These are phyloP conservation scores for Tachystola acroxantha DNA, from an alignment of 2,888 invertebrate species.

Conservation along the genomic window DNA sequence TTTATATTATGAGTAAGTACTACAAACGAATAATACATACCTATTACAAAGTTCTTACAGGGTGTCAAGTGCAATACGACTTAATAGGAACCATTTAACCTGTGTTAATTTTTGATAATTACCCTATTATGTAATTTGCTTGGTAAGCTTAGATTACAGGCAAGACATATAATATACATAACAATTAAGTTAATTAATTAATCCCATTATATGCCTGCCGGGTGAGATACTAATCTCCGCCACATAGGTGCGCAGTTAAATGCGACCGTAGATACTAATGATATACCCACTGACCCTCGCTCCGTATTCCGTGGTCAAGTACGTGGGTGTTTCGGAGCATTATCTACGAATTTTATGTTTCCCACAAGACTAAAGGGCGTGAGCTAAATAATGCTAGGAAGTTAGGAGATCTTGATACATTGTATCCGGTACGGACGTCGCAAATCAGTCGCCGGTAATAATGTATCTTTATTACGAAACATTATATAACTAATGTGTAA, in stretches of 20 bases:
- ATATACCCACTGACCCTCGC: background rate
- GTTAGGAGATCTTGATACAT: constrained; percentile 1
- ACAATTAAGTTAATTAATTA: background rate
- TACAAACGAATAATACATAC: no score
- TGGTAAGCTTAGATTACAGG: no score
- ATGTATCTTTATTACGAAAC: no score
- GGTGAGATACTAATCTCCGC: background rate
- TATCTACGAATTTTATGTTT: constrained; percentile 8
- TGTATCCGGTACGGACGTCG: background rate
- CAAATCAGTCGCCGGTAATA: no score
- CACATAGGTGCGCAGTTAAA: background rate
- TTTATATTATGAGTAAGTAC: no score
- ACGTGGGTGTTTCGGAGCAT: constrained; percentile 11
- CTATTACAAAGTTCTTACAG: no score
- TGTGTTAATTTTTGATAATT: no score
- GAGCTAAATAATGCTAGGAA: constrained; percentile 12
- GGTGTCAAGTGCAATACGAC: no score
- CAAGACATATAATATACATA: no score
- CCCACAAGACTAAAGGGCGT: constrained; percentile 10
- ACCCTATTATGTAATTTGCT: no score
- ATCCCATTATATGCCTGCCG: background rate
- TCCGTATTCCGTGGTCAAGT: constrained; percentile 5
- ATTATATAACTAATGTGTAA: no score
- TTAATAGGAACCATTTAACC: no score
- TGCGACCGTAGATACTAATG: constrained; percentile 1